Percentiles rank a stretch among this genome's conserved stretches.
These are phyloP conservation scores for Xiphophorus couchianus DNA, from an alignment of 2,113 vertebrate species.

Conservation along the genomic window DNA sequence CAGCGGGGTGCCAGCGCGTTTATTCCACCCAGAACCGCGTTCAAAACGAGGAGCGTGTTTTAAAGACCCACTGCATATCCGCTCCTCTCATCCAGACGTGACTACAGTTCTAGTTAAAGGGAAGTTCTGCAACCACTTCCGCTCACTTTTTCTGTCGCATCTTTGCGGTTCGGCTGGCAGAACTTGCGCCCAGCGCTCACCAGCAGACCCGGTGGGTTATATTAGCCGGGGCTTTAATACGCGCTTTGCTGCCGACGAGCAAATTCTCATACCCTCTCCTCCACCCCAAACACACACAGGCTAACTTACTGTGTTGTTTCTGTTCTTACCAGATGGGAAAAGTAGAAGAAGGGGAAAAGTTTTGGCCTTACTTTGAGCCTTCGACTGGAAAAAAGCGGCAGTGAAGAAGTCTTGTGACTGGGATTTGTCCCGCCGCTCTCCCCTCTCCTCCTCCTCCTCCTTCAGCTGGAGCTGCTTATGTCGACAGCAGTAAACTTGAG, in stretches of 20 bases:
- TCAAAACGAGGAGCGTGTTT: too few species aligned
- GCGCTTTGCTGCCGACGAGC: neutral
- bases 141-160: neutral
- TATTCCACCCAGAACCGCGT: too few species aligned
- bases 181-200: neutral
- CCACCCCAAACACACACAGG: neutral
- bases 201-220: neutral
- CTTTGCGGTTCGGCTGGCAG: neutral
- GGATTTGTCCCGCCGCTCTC: conserved; percentile 41
- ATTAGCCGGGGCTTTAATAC: conserved; percentile 14
- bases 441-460: neutral
- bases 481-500: conserved; percentile 55
- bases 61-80: too few species aligned
- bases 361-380: conserved; percentile 27
- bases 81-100: neutral
- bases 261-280: neutral
- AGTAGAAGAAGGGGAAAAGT: too few species aligned
- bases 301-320: neutral
- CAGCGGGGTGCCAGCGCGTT: neutral
- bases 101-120: conserved; percentile 30
- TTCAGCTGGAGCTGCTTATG: conserved; percentile 42
- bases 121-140: conserved; percentile 54
- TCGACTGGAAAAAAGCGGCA: neutral
- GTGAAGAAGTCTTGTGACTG: conserved; percentile 62
- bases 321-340: too few species aligned